Evolutionary conservation across 2,888 invertebrate genomes (phyloP).

Genomic region (Drosophila fulvimacula): DNA sequence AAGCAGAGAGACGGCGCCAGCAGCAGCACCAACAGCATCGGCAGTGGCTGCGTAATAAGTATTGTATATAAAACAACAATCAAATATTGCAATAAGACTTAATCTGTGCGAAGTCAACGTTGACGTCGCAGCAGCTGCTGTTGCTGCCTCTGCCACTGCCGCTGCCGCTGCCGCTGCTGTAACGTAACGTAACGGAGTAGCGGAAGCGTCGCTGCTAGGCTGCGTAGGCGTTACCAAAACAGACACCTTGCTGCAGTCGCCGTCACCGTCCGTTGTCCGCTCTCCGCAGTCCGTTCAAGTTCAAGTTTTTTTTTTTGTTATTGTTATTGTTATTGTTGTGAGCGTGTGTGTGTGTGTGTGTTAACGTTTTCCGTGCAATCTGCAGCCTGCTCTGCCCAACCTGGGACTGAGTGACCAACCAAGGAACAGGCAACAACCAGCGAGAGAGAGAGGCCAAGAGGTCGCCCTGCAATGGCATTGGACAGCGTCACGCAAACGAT

Average conservation of each 20-base stretch:
- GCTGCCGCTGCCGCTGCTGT: conserved; percentile 16
- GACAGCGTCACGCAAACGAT: conserved; percentile 82
- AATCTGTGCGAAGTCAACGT: conserved; percentile 36
- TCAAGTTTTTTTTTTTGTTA: conserved; percentile 24
- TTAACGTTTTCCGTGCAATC: conserved; percentile 40
- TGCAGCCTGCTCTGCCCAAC: conserved; percentile 33
- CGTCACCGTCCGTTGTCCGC: conserved; percentile 6
- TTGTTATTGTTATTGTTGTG: conserved; percentile 27
- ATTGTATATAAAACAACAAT: conserved; percentile 37
- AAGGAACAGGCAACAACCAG: conserved; percentile 23
- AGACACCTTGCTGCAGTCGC: conserved; percentile 45
- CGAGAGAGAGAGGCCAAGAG: conserved; percentile 15
- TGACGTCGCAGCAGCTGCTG: conserved; percentile 13
- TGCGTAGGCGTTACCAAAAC: conserved; percentile 25
- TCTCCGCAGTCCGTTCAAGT: conserved; percentile 19
- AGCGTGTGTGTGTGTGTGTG: conserved; percentile 13
- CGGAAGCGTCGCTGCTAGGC: conserved; percentile 37
- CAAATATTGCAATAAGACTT: conserved; percentile 52
- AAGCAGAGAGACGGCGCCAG: conserved; percentile 18
- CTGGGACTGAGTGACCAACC: conserved; percentile 3
- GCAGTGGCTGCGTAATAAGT: conserved; percentile 50
- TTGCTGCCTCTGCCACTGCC: conserved; percentile 9
- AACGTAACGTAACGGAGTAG: conserved; percentile 36
- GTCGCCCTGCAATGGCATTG: conserved; percentile 76
- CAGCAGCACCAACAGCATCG: conserved; percentile 20